Conservation (phyloP, 2,797 vertebrate genomes). For the Enteromius fasciolatus region DNA sequence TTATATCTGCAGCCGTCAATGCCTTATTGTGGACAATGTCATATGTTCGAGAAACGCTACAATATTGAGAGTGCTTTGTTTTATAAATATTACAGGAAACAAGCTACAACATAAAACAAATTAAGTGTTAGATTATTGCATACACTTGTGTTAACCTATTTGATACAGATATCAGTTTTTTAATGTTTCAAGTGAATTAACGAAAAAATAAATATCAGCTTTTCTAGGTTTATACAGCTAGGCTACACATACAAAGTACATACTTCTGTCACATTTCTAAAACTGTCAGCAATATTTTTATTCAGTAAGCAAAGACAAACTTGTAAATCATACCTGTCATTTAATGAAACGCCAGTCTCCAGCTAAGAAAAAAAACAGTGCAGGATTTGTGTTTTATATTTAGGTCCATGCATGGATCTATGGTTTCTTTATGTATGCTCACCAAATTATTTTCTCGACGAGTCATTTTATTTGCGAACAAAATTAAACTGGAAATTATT, state of each 20-base stretch:
- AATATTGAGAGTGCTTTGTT: background rate
- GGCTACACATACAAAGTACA: background rate
- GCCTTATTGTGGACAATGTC: background rate
- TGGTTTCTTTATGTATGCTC: background rate
- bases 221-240: background rate
- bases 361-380: background rate
- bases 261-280: constrained; percentile 12
- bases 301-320: constrained; percentile 14
- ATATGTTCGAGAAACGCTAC: background rate
- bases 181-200: background rate
- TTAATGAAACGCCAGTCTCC: background rate
- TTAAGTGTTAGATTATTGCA: background rate
- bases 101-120: too few relatives aligned
- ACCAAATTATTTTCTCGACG: background rate
- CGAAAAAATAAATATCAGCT: background rate
- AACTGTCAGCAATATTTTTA: constrained; percentile 13
- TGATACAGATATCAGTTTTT: background rate
- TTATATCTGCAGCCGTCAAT: constrained; percentile 27
- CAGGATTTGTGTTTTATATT: background rate
- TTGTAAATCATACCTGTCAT: constrained; percentile 10
- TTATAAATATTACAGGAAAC: background rate
- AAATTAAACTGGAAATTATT: background rate
- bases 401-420: background rate
- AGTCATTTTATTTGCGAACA: background rate
- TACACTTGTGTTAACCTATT: background rate